phyloP scores from a whole-genome alignment of 2,797 vertebrate genomes.

The Peromyscus attwateri region DNA sequence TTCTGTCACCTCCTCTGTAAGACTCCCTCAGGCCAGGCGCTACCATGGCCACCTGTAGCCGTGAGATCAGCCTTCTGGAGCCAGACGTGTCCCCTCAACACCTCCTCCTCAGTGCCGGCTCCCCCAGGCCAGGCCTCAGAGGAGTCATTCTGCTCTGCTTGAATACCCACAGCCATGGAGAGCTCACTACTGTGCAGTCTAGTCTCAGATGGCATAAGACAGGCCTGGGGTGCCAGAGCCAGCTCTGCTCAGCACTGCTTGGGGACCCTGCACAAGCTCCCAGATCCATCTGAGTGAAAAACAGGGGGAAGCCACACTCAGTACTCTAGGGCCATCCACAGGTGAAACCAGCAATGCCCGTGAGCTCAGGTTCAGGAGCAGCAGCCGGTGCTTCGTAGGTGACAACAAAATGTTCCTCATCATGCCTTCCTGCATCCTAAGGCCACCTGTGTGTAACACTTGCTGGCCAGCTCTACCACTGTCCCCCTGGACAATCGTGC shows the following conservation, averaged over 20 bases:
- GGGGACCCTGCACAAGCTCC: rapidly evolving
- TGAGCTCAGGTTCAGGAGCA: rapidly evolving
- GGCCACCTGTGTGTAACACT: too few species aligned
- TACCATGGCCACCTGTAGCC: rapidly evolving
- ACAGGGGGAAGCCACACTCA: background rate
- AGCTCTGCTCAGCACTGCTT: background rate
- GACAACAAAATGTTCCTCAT: background rate
- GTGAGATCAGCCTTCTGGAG: background rate
- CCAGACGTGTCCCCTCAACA: rapidly evolving
- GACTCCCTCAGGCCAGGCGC: background rate
- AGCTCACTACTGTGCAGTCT: background rate
- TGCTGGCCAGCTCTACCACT: too few species aligned
- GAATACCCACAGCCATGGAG: background rate
- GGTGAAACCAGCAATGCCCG: rapidly evolving
- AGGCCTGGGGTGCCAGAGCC: background rate
- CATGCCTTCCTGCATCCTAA: background rate
- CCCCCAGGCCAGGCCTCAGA: background rate
- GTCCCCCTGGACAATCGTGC: background rate
- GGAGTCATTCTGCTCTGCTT: background rate
- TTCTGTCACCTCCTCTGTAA: background rate
- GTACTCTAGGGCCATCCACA: background rate
- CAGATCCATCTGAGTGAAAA: background rate
- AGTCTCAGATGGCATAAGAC: background rate
- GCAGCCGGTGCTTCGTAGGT: too few species aligned
- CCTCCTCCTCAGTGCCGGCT: background rate